A percentile compares a stretch with the other conserved stretches of the same genome.
Conservation (phyloP, 2,888 invertebrate genomes). For the Acrobasis suavella region DNA sequence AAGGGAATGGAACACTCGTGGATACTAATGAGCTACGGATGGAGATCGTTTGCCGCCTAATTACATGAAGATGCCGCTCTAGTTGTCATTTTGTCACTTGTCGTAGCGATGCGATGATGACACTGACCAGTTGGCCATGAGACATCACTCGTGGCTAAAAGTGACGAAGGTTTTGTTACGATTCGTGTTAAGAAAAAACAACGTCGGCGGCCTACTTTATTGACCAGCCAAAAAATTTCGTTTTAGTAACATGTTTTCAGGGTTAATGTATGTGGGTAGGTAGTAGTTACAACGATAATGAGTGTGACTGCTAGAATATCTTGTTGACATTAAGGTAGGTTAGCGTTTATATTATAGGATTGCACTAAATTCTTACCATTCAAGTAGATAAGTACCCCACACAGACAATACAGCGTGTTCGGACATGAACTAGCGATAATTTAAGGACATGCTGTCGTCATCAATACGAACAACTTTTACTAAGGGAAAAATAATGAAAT, state of each 20-base stretch:
- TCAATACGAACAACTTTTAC: no score
- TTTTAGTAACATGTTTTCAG: neutral
- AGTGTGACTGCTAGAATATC: no score
- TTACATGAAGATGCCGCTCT: conserved; percentile 23
- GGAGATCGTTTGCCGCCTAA: conserved; percentile 24
- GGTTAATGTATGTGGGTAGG: neutral
- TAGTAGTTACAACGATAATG: no score
- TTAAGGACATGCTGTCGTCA: no score
- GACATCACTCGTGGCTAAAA: conserved; percentile 28
- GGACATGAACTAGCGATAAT: no score
- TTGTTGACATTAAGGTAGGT: no score
- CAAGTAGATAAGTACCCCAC: no score
- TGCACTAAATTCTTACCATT: no score
- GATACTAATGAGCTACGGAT: conserved; percentile 18
- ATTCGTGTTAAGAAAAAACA: neutral
- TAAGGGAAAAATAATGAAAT: no score
- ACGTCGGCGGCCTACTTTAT: conserved; percentile 1
- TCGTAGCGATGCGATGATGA: conserved; percentile 26
- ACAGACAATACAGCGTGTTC: no score
- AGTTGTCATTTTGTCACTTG: conserved; percentile 27
- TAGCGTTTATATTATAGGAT: no score
- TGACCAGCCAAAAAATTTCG: neutral
- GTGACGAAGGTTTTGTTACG: conserved; percentile 26
- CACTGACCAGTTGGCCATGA: conserved; percentile 26
- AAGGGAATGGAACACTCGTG: conserved; percentile 7